Base-by-base conservation (phyloP, 2,797 vertebrate species). In the Carcharodon carcharias region DNA sequence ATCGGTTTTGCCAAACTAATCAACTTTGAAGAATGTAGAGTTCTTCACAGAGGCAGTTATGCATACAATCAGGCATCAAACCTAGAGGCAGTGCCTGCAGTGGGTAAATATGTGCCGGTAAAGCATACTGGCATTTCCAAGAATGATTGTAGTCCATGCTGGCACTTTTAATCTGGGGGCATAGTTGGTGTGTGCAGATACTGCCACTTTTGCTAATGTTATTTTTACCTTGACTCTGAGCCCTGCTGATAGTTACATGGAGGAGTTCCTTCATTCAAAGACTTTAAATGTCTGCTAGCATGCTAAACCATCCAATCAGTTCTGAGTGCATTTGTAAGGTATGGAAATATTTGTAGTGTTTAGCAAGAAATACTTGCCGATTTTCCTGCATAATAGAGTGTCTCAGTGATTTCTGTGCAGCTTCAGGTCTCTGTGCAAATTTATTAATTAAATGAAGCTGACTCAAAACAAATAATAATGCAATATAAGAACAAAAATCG, bases 61-160 rank as follows among this genome's bases (percentile, higher is more conserved):
- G 67, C 23, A 95, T 35, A 45, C n/a, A 54, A 56, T 73, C 31
- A 77, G 16, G 12, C 31, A 77, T 35, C 50, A 95, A 95, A 95
- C 50, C 94, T 56, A 56, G 67, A 56, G 56, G 50, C 50, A 73
- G 50, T 77, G 54, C 50, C 69, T 58, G 50, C 26, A 95, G 69
- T 73, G 94, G 94, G 56, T 3, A 77, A 58, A 77, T 35, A 77
- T 58, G 50, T 77, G 40, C 69, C 77, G 50, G 40, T 95, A 95
- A 95, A 77, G 94, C 94, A 77, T 71, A 95, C 93, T 95, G 93
- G 65, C 93, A 95, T 77, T 56, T 95, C 28, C 0, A 71, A 95
- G 94, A 95, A 73, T 95, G 94, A 95, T 95, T 50, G 16, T 54
- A 56, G 50, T 54, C 69, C 14, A 56, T 95, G 50, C 3, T 95